Evolutionary conservation across 2,797 vertebrate species (phyloP).

Genomic region (Phalanger gymnotis): DNA sequence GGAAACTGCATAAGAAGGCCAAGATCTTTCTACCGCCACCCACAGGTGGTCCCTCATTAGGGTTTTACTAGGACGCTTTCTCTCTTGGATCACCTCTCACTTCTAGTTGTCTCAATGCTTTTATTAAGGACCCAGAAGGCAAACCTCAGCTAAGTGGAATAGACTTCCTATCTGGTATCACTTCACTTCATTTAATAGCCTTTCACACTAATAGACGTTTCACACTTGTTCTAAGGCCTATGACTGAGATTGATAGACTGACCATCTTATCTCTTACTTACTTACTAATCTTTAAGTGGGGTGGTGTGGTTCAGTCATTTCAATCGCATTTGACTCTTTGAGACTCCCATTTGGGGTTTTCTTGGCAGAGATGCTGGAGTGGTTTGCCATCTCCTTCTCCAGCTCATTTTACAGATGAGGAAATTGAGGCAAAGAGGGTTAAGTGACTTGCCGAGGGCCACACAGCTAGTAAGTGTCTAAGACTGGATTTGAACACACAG

Average conservation of each 20-base stretch:
- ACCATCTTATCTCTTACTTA: background rate
- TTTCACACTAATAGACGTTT: background rate
- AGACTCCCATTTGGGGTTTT: no score
- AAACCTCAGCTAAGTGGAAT: background rate
- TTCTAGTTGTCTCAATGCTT: background rate
- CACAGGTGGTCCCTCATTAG: background rate
- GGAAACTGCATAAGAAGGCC: no score
- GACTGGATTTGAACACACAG: no score
- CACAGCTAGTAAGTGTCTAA: no score
- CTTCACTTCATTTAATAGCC: background rate
- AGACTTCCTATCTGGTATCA: background rate
- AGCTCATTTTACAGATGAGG: no score
- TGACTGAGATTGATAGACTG: background rate
- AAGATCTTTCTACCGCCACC: no score
- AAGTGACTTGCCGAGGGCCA: no score
- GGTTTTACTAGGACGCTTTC: background rate
- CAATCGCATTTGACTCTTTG: no score
- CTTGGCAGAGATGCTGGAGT: no score
- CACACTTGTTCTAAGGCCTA: background rate
- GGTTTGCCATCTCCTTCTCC: no score
- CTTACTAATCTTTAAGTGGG: background rate
- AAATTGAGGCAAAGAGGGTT: no score
- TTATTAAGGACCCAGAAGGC: background rate
- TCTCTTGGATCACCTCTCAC: background rate
- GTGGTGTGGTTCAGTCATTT: background rate